Base-by-base conservation (phyloP, 2,797 vertebrate species). In the Kryptolebias ocellatus region DNA sequence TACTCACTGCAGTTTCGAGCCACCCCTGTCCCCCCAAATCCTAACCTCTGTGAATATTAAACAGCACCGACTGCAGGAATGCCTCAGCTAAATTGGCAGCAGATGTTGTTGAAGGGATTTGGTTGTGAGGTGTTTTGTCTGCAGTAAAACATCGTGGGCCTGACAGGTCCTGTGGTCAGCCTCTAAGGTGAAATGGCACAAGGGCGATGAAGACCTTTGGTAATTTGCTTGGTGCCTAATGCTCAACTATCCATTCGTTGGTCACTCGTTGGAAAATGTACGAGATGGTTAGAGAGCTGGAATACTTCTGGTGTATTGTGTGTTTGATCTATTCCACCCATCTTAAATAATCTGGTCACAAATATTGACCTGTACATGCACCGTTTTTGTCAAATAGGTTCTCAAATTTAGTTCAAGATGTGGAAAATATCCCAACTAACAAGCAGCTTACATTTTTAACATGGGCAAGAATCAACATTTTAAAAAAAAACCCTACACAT, bases 11-110 rank as follows among this genome's bases (percentile, higher is more conserved):
- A 57, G 0, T 56, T 74, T 58, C 60, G 62, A 10, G 70, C 67
- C 72, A 74, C 79, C 81, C 79, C 71, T 75, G 71, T 86, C 80
- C 85, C 77, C 76, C 73, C 89, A 86, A 87, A 92, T 92, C 90
- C 85, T 84, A 89, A 87, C 87, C 89, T 81, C 81, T 87, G 91
- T 92, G 92, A 94, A 93, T 94, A 94, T 93, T 93, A 92, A 94
- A 90, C 89, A 93, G 90, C 78, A 68, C 80, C 74, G 89, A 87
- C 89, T 90, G 83, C 84, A 85, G 90, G 92, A 94, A 94, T 92
- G 90, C 87, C 79, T 80, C 34, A 1, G 70, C 78, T 83, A 92
- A 94, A 95, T 94, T 93, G 90, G 85, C 92, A 88, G 88, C 94
- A 95, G 93, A 94, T 95, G 94, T 92, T 89, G 83, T 81, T 81